Evolutionary conservation across 2,888 invertebrate genomes (phyloP).

Genomic region (Drosophila villosipedis): DNA sequence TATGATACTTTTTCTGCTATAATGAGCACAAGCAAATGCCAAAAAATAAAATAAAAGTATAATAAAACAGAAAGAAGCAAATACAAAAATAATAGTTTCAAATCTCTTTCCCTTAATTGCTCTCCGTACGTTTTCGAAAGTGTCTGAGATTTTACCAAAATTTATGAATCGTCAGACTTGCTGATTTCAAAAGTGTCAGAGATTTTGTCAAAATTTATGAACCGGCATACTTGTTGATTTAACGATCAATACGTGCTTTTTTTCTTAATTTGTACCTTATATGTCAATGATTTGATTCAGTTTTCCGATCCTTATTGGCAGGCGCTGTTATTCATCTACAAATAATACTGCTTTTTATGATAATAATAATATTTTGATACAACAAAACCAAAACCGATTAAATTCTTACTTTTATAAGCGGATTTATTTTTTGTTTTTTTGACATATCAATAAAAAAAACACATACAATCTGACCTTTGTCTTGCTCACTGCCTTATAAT

Average conservation of each 20-base stretch:
- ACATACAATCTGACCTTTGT: neutral
- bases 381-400: no score
- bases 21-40: constrained; percentile 36
- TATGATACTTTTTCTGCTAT: constrained; percentile 37
- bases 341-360: neutral
- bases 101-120: constrained; percentile 28
- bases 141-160: constrained; percentile 34
- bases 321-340: neutral
- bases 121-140: constrained; percentile 43
- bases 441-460: neutral
- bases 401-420: neutral
- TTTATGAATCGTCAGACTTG: constrained; percentile 33
- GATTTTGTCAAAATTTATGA: constrained; percentile 26
- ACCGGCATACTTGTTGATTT: constrained; percentile 43
- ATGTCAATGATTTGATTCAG: constrained; percentile 17
- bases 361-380: neutral
- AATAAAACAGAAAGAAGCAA: constrained; percentile 10
- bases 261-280: neutral
- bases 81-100: constrained; percentile 23
- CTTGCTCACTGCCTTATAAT: neutral
- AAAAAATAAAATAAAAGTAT: neutral
- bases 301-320: constrained; percentile 4
- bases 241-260: constrained; percentile 31
- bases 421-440: neutral
- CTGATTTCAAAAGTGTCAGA: constrained; percentile 51